phyloP scores from a whole-genome alignment of 2,113 vertebrate genomes.

The Rynchops niger region DNA sequence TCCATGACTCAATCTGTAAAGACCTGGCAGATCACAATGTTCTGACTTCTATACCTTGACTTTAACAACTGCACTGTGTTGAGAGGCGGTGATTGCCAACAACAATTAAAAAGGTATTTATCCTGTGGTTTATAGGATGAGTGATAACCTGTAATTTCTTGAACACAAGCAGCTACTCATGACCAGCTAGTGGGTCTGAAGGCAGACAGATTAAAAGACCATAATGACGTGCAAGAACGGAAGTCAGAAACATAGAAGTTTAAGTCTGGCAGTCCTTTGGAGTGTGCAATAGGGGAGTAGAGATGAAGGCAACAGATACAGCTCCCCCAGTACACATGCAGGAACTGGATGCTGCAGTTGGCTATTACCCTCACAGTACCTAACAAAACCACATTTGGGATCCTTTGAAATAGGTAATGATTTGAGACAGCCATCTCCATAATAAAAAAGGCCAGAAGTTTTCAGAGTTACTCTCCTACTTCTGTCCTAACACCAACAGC shows the following conservation, averaged over 20 bases:
- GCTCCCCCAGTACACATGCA: neutral
- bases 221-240: neutral
- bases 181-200: neutral
- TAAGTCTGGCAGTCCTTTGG: neutral
- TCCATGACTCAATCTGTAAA: conserved; percentile 23
- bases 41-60: conserved; percentile 4
- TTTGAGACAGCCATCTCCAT: neutral
- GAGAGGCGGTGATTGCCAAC: neutral
- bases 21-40: neutral
- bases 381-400: neutral
- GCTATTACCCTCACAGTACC: neutral
- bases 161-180: neutral
- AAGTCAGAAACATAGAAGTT: neutral
- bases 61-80: neutral
- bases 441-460: neutral
- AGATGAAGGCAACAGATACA: neutral
- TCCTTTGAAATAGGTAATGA: neutral
- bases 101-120: neutral
- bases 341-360: neutral
- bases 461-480: neutral
- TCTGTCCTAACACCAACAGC: neutral
- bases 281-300: neutral
- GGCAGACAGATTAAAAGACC: neutral
- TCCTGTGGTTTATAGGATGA: neutral
- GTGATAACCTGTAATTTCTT: neutral